Conservation (phyloP, 2,888 invertebrate genomes). For the Creontiades dilutus region DNA sequence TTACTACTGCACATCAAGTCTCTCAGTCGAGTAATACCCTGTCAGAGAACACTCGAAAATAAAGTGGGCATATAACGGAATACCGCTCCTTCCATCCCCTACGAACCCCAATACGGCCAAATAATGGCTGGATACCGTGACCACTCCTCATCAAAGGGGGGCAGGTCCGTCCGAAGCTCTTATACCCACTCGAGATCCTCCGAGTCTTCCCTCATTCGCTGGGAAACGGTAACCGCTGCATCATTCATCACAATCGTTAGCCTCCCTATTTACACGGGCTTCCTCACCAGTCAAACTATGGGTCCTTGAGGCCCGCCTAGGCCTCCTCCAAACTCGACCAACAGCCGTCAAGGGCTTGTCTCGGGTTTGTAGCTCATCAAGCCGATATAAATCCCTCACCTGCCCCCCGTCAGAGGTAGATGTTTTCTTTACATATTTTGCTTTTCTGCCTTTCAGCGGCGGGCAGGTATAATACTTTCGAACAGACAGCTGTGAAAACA, state of each 20-base stretch:
- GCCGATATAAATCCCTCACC: not conserved
- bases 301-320: not conserved
- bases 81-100: not conserved
- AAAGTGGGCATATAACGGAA: slow-evolving; percentile 1
- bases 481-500: slow-evolving; percentile 22
- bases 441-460: not conserved
- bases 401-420: not conserved
- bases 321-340: slow-evolving; percentile 11
- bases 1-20: too few relatives aligned
- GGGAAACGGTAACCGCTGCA: slow-evolving; percentile 24
- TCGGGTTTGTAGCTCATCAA: slow-evolving; percentile 4
- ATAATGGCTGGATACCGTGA: slow-evolving; percentile 39
- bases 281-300: slow-evolving; percentile 42
- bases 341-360: slow-evolving; percentile 38
- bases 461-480: not conserved
- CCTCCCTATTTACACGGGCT: slow-evolving; percentile 35
- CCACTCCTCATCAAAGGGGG: not conserved
- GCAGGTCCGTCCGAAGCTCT: not conserved
- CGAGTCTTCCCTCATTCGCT: not conserved
- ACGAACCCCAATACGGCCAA: not conserved
- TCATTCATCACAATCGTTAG: slow-evolving; percentile 55
- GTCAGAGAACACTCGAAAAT: slow-evolving; percentile 2
- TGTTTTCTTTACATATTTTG: slow-evolving; percentile 34
- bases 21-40: not conserved
- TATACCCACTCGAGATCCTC: slow-evolving; percentile 24